Conservation (phyloP, 2,797 vertebrate species). For the Remorina albescens region DNA sequence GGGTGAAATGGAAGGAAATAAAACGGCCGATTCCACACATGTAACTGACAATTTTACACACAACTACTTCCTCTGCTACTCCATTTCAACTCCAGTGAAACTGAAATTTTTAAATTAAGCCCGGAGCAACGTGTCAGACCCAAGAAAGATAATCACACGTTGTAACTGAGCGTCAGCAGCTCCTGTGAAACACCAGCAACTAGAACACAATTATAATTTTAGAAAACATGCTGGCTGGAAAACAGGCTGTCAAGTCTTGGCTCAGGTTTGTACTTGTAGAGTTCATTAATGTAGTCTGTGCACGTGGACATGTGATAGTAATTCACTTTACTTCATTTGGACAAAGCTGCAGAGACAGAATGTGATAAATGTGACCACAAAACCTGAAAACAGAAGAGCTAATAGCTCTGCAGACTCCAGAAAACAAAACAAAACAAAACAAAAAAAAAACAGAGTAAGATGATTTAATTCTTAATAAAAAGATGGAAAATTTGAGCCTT, state of each 20-base stretch:
- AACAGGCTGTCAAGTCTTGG: constrained; percentile 5
- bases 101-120: constrained; percentile 18
- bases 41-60: not conserved
- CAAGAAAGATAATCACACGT: not conserved
- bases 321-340: not conserved
- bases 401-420: not conserved
- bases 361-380: not conserved
- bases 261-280: constrained; percentile 2
- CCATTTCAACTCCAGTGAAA: not conserved
- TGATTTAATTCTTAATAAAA: not conserved
- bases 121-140: not conserved
- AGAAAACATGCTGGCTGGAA: constrained; percentile 21
- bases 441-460: not conserved
- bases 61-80: no score
- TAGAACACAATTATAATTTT: not conserved
- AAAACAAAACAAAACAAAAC: no score
- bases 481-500: no score
- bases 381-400: not conserved
- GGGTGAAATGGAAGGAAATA: no score
- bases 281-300: not conserved
- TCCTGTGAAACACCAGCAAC: constrained; percentile 13
- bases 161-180: constrained; percentile 11
- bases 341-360: not conserved
- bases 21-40: not conserved
- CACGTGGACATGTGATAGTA: constrained; percentile 11